Evolutionary conservation across 2,888 invertebrate genomes (phyloP), one percentile per base, ranked within the genome.

Genomic region (Catotricha subobsoleta): DNA sequence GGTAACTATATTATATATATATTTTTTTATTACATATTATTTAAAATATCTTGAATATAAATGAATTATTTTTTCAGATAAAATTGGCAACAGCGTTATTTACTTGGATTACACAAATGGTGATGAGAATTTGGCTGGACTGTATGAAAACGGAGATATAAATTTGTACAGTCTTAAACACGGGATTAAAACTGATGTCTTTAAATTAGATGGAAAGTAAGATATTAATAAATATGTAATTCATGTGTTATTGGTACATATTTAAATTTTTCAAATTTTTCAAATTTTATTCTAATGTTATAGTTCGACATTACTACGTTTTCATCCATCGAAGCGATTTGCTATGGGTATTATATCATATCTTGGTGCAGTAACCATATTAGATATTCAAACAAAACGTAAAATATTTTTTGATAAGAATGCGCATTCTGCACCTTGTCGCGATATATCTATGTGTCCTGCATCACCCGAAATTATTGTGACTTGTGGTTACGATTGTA

Each of bases 401-500:
- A 54, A 50, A 31, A 46, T 57, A 16, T 59, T 56, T 36, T 49
- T 54, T 23, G 47, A 52, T 1, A 39, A 43, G 7, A 55, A 59
- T 34, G 56, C 56, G 1, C 62, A 62, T 44, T 48, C 47, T 15
- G 57, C 62, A 1, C 60, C 61, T 1, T 61, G 62, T 33, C 54
- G 57, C 2, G 62, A 62, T 46, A 44, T 62, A 6, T 57, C 53
- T 43, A 59, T 59, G 54, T 56, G 55, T 13, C 49, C 51, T 4
- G 45, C 49, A 0, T 46, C 51, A 29, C 59, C 61, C 1, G 53
- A 59, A 39, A 45, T 54, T 62, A 46, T 62, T 36, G 48, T 61
- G 30, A 59, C 55, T 43, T 60, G 57, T n/a, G 62, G 62, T 2
- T 62, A 56, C 40, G 62, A 62, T 45, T 58, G 57, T 43, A 48